Evolutionary conservation across 2,113 vertebrate genomes (phyloP), one percentile per base, ranked within the genome.

Genomic region (Plecotus auritus): DNA sequence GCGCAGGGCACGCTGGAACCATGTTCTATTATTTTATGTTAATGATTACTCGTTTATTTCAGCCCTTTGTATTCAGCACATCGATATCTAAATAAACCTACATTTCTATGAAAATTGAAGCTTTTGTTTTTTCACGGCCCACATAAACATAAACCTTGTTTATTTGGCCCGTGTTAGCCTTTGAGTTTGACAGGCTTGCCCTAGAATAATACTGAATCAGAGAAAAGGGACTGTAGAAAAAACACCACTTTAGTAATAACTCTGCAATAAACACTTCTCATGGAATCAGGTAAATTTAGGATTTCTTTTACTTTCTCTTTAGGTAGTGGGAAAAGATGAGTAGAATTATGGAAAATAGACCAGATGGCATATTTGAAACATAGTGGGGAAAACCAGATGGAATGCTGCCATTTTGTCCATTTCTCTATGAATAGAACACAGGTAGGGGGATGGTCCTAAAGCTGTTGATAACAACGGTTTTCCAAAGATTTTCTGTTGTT

Each of bases 1-100:
- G 87, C 95, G 77, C 97, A 85, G 56, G 83, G 98, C 72, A 96
- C 94, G 11, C 91, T 97, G 97, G 98, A 97, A 97, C 59, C 51
- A 54, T 54, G 51, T 54, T 54, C 51, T 18, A 59, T 26, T 59
- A 26, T 26, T 59, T 59, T 59, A 59, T 59, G 56, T 59, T 59
- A 59, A 59, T 4, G 23, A 26, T 59, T 59, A 59, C 8, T 28
- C 56, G 1, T 59, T 59, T 59, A 59, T 59, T 59, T 28, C 9
- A 59, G 23, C 56, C 56, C 56, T 59, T 59, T 59, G 23, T 28
- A 28, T 59, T 59, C 56, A 59, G 56, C 23, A 28, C 23, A 4
- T 26, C 23, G 28, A 23, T 59, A 59, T 59, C 23, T 1, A 59
- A 59, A 28, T 26, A 59, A 26, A 59, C 9, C 56, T 11, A 59